Conservation (phyloP, 2,797 vertebrate genomes). For the Rhyacichthys aspro region DNA sequence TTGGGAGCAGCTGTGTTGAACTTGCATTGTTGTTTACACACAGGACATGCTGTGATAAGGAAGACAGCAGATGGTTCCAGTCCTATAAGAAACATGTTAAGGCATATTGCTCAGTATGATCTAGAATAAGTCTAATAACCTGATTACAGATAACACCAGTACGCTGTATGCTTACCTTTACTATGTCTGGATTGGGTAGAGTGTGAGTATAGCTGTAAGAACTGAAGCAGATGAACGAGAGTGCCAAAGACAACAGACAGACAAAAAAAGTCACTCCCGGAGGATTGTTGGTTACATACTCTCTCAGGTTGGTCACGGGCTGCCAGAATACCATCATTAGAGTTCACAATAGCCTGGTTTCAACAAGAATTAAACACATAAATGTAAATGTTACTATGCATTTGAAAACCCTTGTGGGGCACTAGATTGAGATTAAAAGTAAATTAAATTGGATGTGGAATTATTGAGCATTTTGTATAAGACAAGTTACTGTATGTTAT, state of each 20-base stretch:
- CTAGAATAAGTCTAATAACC: no score
- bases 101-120: no score
- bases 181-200: slow-evolving; percentile 77
- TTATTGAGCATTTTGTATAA: no score
- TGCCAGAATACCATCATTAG: slow-evolving; percentile 74
- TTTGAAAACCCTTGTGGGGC: not conserved
- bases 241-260: slow-evolving; percentile 72
- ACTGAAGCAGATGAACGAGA: slow-evolving; percentile 74
- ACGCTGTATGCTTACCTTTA: slow-evolving; percentile 65
- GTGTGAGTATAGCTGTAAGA: slow-evolving; percentile 71
- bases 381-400: not conserved
- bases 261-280: slow-evolving; percentile 78
- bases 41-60: slow-evolving; percentile 71
- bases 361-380: slow-evolving; percentile 22
- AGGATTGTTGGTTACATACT: slow-evolving; percentile 70
- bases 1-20: slow-evolving; percentile 35
- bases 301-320: slow-evolving; percentile 70
- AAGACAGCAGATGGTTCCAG: slow-evolving; percentile 79
- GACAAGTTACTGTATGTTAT: no score
- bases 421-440: no score
- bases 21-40: slow-evolving; percentile 62
- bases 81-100: slow-evolving; percentile 61
- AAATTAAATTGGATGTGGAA: no score
- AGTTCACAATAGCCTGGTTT: slow-evolving; percentile 12
- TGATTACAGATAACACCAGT: not conserved